A percentile compares a stretch with the other conserved stretches of the same genome.
phyloP scores from a whole-genome alignment of 2,797 vertebrate species.

The Xenopus petersii region DNA sequence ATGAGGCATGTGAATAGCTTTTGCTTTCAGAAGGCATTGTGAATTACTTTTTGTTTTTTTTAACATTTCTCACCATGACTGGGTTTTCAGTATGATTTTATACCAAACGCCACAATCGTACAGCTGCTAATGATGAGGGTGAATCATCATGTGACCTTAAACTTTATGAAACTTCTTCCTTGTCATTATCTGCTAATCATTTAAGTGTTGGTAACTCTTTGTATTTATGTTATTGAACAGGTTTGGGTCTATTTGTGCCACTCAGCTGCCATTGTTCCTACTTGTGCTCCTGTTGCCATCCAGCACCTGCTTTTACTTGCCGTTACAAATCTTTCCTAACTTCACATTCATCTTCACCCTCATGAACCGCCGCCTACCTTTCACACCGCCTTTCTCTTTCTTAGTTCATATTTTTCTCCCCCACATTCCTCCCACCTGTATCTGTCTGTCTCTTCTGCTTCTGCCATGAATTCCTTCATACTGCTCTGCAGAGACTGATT shows the following conservation, averaged over 20 bases:
- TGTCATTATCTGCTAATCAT: too few species aligned
- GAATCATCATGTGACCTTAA: too few species aligned
- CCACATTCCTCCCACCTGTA: conserved; percentile 46
- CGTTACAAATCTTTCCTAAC: conserved; percentile 18
- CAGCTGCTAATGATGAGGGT: too few species aligned
- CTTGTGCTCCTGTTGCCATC: not conserved
- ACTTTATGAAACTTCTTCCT: too few species aligned
- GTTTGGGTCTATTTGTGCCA: not conserved
- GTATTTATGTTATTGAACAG: not conserved
- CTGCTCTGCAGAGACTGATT: conserved; percentile 8
- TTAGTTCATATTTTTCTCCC: conserved; percentile 46
- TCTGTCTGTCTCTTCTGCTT: conserved; percentile 47
- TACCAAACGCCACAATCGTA: too few species aligned
- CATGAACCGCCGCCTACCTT: conserved; percentile 38
- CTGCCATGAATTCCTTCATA: conserved; percentile 37
- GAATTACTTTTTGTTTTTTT: too few species aligned
- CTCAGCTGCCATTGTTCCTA: not conserved
- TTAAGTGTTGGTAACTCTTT: too few species aligned
- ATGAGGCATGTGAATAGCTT: too few species aligned
- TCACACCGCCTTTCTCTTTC: conserved; percentile 37
- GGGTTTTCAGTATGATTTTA: too few species aligned
- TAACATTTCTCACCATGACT: too few species aligned
- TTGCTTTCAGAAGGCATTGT: too few species aligned
- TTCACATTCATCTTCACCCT: conserved; percentile 14
- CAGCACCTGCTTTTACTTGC: not conserved